Conservation (phyloP, 2,113 vertebrate species). For the Lichenostomus cassidix region DNA sequence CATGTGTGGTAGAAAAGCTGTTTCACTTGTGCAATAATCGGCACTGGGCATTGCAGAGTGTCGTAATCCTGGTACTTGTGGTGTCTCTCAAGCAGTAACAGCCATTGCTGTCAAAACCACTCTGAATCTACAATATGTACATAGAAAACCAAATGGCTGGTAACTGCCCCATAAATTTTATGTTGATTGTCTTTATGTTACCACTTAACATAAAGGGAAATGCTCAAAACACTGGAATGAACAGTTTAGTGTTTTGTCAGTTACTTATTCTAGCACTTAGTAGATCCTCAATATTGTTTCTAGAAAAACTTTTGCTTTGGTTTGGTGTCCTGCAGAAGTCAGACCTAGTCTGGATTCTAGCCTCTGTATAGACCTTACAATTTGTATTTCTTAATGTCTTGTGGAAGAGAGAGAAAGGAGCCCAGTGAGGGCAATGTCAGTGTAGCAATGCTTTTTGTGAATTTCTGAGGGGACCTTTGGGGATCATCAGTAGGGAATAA, state of each 20-base stretch:
- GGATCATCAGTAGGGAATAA: neutral
- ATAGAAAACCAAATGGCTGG: neutral
- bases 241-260: neutral
- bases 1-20: neutral
- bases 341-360: neutral
- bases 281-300: neutral
- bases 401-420: neutral
- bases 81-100: slow-evolving; percentile 7
- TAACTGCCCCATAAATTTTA: neutral
- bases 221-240: neutral
- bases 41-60: neutral
- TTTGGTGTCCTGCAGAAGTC: neutral
- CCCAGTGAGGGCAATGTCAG: neutral
- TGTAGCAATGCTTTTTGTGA: neutral
- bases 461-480: neutral
- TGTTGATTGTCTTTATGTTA: slow-evolving; percentile 2
- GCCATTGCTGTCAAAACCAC: neutral
- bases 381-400: neutral
- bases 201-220: neutral
- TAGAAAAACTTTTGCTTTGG: neutral
- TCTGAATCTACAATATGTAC: neutral
- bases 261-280: neutral
- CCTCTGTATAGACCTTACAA: neutral
- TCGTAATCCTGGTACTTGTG: neutral
- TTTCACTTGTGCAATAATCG: neutral